Base-by-base conservation (phyloP, 2,113 vertebrate species). In the Trachemys scripta region DNA sequence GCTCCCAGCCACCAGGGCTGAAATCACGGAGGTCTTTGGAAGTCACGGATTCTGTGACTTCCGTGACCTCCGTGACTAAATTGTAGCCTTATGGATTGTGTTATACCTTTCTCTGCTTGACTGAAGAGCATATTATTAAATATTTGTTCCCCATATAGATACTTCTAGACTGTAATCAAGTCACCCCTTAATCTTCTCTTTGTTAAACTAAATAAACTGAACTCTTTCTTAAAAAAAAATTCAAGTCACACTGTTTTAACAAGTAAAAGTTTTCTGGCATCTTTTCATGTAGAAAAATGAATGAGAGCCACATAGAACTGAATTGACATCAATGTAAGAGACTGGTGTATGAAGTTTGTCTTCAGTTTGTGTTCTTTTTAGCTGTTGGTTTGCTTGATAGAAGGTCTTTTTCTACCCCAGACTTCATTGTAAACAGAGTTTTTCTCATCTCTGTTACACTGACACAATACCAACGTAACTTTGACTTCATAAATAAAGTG, bases 251-350 rank as follows among this genome's bases (percentile, higher is more conserved):
- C n/a, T n/a, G n/a, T n/a, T n/a, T 85, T 3, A 76, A 76, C 38
- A 56, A 56, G 90, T 49, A 86, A 87, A 56, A 9, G 5, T 93
- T 93, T 96, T 94, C 82, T 97, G 95, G 90, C 80, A 62, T 31
- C 87, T 8, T 5, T 89, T 87, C n/a, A 56, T 84, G 62, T 38
- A 22, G 27, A 13, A 79, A 94, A 93, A 57, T 2, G 80, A 93
- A 89, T 62, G 24, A 56, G 79, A 90, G 53, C 29, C 0, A 0
- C 57, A 25, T 92, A 84, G 53, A 19, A 31, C 14, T 92, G 50
- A 93, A 81, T 31, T 45, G 80, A 27, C 10, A 5, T 50, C 76
- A 56, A 10, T 62, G 24, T 3, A 25, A 31, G 31, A 93, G 12
- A 59, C 25, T 14, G 22, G 4, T 65, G n/a, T 80, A 11, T 1